A percentile compares a stretch with the other conserved stretches of the same genome.
phyloP scores from a whole-genome alignment of 2,113 vertebrate species.

The Capricornis sumatraensis region DNA sequence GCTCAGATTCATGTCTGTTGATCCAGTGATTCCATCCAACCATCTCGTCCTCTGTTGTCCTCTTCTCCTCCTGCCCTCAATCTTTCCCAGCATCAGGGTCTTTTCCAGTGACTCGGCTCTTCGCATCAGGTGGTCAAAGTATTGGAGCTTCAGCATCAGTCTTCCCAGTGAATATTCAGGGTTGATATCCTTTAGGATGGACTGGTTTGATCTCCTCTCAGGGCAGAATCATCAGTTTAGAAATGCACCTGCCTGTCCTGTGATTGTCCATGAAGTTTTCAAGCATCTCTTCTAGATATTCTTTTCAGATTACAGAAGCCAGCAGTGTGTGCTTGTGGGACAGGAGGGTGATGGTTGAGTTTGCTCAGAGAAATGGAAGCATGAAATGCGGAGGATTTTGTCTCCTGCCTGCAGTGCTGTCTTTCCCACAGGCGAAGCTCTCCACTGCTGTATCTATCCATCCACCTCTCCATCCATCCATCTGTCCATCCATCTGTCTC shows the following conservation, averaged over 20 bases:
- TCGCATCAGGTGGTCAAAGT: not conserved
- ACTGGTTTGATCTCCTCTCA: not conserved
- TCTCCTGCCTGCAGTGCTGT: not conserved
- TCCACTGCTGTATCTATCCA: not conserved
- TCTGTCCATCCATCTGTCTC: not conserved
- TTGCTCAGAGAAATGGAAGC: not conserved
- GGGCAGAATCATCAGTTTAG: not conserved
- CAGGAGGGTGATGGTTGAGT: not conserved
- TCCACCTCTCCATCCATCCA: not conserved
- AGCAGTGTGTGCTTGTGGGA: not conserved
- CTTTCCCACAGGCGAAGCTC: not conserved
- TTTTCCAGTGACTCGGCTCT: not conserved
- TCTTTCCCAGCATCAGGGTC: not conserved
- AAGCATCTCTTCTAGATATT: not conserved
- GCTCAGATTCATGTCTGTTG: not conserved
- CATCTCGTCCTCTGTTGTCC: not conserved
- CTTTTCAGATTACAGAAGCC: not conserved
- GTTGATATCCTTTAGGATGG: not conserved
- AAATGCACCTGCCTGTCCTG: not conserved
- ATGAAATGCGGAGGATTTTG: not conserved
- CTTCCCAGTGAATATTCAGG: not conserved
- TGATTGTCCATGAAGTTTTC: not conserved
- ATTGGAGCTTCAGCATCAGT: not conserved
- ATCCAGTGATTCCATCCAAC: not conserved
- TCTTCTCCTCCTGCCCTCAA: not conserved